Evolutionary conservation across 1,140 invertebrate species (phyloP).

Genomic region (Drosophila pseudoananassae): DNA sequence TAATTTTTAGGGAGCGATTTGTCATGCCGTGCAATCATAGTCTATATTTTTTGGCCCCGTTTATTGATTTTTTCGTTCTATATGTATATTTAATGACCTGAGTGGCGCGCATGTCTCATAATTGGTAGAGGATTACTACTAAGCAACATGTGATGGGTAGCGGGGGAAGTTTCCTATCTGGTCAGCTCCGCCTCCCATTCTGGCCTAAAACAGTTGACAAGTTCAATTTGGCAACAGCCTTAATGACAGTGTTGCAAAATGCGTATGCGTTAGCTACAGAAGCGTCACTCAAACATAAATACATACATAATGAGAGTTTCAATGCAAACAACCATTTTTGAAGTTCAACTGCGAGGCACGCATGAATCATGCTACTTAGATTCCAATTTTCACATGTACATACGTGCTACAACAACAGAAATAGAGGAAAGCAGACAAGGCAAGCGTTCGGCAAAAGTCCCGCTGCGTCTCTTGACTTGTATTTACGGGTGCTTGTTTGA

Average conservation of each 20-base stretch:
- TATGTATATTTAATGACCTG: slow-evolving; percentile 18
- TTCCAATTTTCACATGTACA: slow-evolving; percentile 61
- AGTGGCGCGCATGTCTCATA: slow-evolving; percentile 30
- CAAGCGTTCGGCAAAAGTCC: slow-evolving; percentile 41
- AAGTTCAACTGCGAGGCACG: slow-evolving; percentile 44
- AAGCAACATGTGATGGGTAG: slow-evolving; percentile 27
- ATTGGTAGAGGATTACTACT: slow-evolving; percentile 27
- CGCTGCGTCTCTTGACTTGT: slow-evolving; percentile 23
- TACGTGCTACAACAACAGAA: slow-evolving; percentile 49
- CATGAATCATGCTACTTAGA: slow-evolving; percentile 68
- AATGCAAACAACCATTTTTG: slow-evolving; percentile 66
- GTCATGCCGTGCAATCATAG: slow-evolving; percentile 28
- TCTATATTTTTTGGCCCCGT: slow-evolving; percentile 22
- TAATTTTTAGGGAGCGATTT: slow-evolving; percentile 6
- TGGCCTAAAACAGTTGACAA: slow-evolving; percentile 1
- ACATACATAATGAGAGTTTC: slow-evolving; percentile 20
- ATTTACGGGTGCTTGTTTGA: background rate
- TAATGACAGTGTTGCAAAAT: slow-evolving; percentile 49
- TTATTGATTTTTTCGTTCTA: slow-evolving; percentile 48
- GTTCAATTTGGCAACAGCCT: slow-evolving; percentile 27
- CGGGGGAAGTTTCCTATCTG: background rate
- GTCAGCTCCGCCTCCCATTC: background rate
- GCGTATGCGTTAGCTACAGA: slow-evolving; percentile 1
- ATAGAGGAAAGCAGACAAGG: background rate
- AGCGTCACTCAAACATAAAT: background rate